Evolutionary conservation across 2,888 invertebrate species (phyloP).

Genomic region (Leptura quadrifasciata): DNA sequence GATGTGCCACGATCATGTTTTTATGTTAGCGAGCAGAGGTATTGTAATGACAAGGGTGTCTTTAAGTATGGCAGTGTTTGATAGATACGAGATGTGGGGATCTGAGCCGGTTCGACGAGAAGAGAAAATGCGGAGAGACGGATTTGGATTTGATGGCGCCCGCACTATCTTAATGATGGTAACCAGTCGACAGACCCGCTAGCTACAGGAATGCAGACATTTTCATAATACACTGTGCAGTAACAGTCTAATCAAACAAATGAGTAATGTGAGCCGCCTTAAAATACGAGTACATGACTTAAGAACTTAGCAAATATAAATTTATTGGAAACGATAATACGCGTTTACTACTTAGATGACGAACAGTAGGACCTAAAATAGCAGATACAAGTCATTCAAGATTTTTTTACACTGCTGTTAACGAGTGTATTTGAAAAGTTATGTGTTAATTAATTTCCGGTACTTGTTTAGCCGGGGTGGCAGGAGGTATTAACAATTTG

Average conservation of each 20-base stretch:
- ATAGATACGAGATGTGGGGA: conserved; percentile 31
- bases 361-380: too few species aligned
- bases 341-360: too few species aligned
- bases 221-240: conserved; percentile 35
- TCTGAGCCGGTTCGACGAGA: conserved; percentile 31
- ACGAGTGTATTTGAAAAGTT: too few species aligned
- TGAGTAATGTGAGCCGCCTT: conserved; percentile 14
- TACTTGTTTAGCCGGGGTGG: too few species aligned
- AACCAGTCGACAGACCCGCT: conserved; percentile 44
- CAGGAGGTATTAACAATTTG: too few species aligned
- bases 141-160: conserved; percentile 59
- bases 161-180: conserved; percentile 65
- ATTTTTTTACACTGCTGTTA: too few species aligned
- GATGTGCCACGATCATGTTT: background rate
- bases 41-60: conserved; percentile 33
- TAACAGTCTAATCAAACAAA: conserved; percentile 11
- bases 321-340: too few species aligned
- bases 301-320: too few species aligned
- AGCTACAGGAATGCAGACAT: conserved; percentile 55
- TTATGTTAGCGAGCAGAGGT: conserved; percentile 5
- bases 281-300: background rate
- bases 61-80: conserved; percentile 27
- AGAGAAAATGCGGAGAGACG: conserved; percentile 21
- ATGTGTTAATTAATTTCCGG: too few species aligned
- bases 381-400: too few species aligned